Percentiles rank a stretch among this genome's conserved stretches.
Evolutionary conservation across 2,113 vertebrate species (phyloP).

Genomic region (Brienomyrus brachyistius): DNA sequence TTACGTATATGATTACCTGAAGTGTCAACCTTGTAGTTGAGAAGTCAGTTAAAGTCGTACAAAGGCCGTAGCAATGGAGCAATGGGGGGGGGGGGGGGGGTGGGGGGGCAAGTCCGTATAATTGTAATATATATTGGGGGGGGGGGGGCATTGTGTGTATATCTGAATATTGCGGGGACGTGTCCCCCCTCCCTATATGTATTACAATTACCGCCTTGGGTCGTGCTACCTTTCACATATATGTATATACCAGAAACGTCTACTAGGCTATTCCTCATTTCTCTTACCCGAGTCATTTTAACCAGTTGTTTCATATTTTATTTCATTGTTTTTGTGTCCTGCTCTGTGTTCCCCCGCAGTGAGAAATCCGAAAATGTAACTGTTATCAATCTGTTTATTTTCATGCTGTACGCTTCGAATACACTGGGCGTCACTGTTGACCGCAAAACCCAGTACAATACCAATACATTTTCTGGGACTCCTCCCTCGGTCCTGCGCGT

Average conservation of each 20-base stretch:
- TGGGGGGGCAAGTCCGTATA: too few species aligned
- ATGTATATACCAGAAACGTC: neutral
- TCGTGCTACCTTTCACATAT: neutral
- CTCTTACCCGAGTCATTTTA: neutral
- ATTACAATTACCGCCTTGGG: neutral
- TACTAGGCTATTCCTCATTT: neutral
- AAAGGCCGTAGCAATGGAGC: too few species aligned
- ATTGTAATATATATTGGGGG: too few species aligned
- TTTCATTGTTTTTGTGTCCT: neutral
- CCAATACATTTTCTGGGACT: neutral
- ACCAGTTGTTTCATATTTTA: neutral
- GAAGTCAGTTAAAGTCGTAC: neutral
- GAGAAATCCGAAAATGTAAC: neutral
- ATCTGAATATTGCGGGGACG: neutral
- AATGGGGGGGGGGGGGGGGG: too few species aligned
- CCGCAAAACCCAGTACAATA: neutral
- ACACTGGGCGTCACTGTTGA: slow-evolving; percentile 23
- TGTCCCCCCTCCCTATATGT: neutral
- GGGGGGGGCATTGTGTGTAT: neutral
- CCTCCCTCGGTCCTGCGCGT: slow-evolving; percentile 1
- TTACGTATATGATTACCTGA: neutral
- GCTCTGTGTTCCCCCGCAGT: neutral
- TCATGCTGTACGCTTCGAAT: neutral
- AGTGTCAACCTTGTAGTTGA: neutral
- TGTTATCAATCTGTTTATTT: neutral